Conservation (phyloP, 2,113 vertebrate species). For the Petrocephalus microphthalmus region DNA sequence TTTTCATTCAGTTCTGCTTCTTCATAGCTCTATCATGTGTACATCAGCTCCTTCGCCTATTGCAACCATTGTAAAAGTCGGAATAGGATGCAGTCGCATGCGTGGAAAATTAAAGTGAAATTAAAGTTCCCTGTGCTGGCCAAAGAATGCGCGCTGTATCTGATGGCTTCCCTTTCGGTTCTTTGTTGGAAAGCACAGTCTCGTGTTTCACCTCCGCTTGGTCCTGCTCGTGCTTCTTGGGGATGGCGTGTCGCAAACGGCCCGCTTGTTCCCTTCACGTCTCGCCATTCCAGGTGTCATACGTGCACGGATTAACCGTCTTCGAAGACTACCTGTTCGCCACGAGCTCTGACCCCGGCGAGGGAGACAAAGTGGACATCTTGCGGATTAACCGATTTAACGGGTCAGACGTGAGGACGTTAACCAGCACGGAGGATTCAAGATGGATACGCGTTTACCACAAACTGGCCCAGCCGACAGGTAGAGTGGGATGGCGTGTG, state of each 20-base stretch:
- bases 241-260: neutral
- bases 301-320: conserved; percentile 78
- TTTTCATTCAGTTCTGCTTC: neutral
- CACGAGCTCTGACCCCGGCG: conserved; percentile 63
- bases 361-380: conserved; percentile 57
- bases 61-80: neutral
- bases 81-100: neutral
- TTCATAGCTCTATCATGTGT: neutral
- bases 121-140: neutral
- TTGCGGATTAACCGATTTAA: conserved; percentile 87
- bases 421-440: conserved; percentile 67
- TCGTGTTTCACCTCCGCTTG: neutral
- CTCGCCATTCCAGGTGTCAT: conserved; percentile 69
- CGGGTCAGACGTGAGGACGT: conserved; percentile 62
- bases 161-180: neutral
- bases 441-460: conserved; percentile 77
- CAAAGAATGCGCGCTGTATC: neutral
- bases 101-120: neutral
- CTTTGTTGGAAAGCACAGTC: neutral
- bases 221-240: neutral
- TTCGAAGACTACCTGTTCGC: conserved; percentile 93
- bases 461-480: conserved; percentile 79
- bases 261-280: neutral
- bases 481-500: conserved; percentile 52
- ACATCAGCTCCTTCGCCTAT: neutral